Evolutionary conservation across 1,140 invertebrate genomes (phyloP), one percentile per base, ranked within the genome.

Genomic region (Musca vetustissima): DNA sequence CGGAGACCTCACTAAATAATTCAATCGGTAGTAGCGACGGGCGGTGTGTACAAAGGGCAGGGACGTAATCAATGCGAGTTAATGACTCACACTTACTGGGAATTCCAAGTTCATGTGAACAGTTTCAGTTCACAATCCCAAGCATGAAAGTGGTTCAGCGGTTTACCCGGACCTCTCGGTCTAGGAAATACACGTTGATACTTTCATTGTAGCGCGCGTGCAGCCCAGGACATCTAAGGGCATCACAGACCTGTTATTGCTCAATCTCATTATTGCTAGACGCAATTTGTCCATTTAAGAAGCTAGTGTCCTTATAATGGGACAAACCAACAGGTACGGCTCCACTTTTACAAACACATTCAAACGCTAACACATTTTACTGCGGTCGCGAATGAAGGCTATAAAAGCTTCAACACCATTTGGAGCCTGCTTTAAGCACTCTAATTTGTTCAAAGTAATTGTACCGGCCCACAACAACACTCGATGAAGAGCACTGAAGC

Each of bases 11-110:
- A 65, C 64, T 65, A 65, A 65, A 65, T 65, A 88, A 88, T 89
- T 90, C 90, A 89, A 92, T 93, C 90, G 90, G 90, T 91, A 91
- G 89, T 91, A 93, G 91, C 91, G 91, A 93, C 90, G 90, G 90
- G 90, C 90, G 90, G 90, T 92, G 90, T 92, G 91, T 91, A 92
- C 90, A 73, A 73, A 73, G 89, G 89, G 89, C 89, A 91, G 89
- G 89, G 90, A 92, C 91, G 86, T 91, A 93, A 90, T 93, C 90
- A 90, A 88, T 88, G 87, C 90, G 85, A 32, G 28, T n/a, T n/a
- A n/a, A n/a, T n/a, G n/a, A n/a, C n/a, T n/a, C n/a, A n/a, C n/a
- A n/a, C n/a, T n/a, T n/a, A n/a, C n/a, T n/a, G n/a, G n/a, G n/a
- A n/a, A n/a, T n/a, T n/a, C n/a, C n/a, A n/a, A n/a, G n/a, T n/a